Base-by-base conservation (phyloP, 1,140 invertebrate species). In the Lutraria rhynchaena region DNA sequence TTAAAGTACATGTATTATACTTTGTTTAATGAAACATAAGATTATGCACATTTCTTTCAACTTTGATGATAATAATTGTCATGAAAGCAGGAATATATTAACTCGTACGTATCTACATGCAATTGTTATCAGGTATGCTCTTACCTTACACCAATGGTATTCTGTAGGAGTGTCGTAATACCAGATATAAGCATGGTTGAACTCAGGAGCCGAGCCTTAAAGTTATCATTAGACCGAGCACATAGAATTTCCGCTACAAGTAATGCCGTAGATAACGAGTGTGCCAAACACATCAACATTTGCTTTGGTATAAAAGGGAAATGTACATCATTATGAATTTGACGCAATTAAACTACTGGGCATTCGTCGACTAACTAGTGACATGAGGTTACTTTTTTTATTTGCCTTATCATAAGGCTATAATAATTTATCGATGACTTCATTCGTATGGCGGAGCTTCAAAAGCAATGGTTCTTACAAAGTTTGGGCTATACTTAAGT, bases 161-260 rank as follows among this genome's bases (percentile, higher is more conserved):
- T 82, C 51, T 87, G 83, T 4, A 83, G 60, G 46, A 88, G 86
- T 27, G 87, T 87, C 19, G 87, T 82, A 13, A 88, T 3, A 0
- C 85, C 87, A 17, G 83, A 82, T 67, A 88, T 84, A 22, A 88
- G 70, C 53, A 88, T 73, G 11, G 84, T 88, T 5, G 85, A 82
- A 46, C 83, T 81, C 1, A 87, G 67, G 11, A 88, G 76, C 15
- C 77, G 51, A 15, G 83, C 75, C 55, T 85, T 88, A 22, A 87
- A 29, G 15, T 65, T 58, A 3, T 83, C 57, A 27, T 85, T 82
- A 41, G 83, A 44, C 27, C 70, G 27, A 1, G 81, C 85, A 70
- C 87, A 87, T 4, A 87, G 67, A 17, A 76, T 29, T 24, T 86
- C 75, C 1, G 83, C 67, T 0, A 86, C 85, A 7, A 87, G 70